Evolutionary conservation across 2,797 vertebrate genomes (phyloP).

Genomic region (Gymnoscopelus microlampas): DNA sequence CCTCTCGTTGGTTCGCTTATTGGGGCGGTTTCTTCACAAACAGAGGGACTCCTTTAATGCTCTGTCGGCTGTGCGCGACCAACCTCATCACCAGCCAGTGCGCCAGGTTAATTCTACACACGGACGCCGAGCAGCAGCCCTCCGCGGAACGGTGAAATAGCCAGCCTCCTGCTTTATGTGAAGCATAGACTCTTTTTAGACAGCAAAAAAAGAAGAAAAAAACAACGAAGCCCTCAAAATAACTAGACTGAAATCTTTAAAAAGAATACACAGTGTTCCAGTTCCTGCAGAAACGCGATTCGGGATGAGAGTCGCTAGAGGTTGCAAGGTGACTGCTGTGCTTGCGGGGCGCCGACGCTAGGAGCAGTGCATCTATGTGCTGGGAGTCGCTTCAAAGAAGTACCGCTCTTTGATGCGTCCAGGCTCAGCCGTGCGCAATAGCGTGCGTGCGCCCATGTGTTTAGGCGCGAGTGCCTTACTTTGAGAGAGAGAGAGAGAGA

Average conservation of each 20-base stretch:
- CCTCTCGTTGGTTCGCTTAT: conserved; percentile 28
- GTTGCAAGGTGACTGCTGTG: conserved; percentile 83
- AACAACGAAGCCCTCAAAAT: conserved; percentile 16
- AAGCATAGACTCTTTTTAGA: conserved; percentile 41
- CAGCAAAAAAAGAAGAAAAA: background rate
- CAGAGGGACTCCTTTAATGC: conserved; percentile 70
- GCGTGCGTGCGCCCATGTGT: background rate
- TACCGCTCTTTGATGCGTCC: conserved; percentile 59
- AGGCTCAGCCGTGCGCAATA: conserved; percentile 40
- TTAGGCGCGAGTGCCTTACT: no score
- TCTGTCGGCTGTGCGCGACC: conserved; percentile 74
- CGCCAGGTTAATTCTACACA: conserved; percentile 47
- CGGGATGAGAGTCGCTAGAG: conserved; percentile 70
- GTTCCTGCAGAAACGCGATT: conserved; percentile 55
- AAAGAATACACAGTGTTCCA: conserved; percentile 17
- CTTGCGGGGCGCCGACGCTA: conserved; percentile 75
- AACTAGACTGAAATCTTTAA: background rate
- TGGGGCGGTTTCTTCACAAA: conserved; percentile 75
- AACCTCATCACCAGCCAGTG: conserved; percentile 80
- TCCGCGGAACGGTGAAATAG: conserved; percentile 61
- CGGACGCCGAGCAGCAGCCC: conserved; percentile 67
- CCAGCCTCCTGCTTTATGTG: conserved; percentile 44
- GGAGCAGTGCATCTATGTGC: conserved; percentile 76
- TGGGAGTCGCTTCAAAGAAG: conserved; percentile 59
- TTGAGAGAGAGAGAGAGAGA: background rate